phyloP scores from a whole-genome alignment of 92 coral and sea anemone species.

The Pocillopora meandrina region DNA sequence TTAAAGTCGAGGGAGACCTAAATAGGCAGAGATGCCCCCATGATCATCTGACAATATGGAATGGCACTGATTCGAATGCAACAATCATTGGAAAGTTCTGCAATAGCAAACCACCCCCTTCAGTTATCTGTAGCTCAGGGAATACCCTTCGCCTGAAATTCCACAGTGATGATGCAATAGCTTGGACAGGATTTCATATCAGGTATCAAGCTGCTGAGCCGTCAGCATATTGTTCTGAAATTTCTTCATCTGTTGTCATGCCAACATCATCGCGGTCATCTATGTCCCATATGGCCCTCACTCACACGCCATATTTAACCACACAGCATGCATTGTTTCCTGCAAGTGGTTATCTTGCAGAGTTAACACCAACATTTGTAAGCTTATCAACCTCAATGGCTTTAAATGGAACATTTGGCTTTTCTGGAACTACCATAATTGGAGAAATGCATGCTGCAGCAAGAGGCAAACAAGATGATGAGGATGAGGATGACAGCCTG shows the following conservation, averaged over 20 bases:
- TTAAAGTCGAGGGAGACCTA: constrained; percentile 74
- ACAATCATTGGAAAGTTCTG: constrained; percentile 75
- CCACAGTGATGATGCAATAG: constrained; percentile 74
- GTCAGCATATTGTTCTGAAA: constrained; percentile 53
- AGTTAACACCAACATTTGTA: neutral
- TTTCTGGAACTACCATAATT: neutral
- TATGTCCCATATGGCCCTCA: constrained; percentile 1
- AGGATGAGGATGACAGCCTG: constrained; percentile 57
- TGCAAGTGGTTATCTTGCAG: constrained; percentile 7
- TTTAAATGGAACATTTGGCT: constrained; percentile 20
- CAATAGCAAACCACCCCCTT: constrained; percentile 76
- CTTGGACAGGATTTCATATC: constrained; percentile 69
- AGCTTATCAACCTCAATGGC: neutral
- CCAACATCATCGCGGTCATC: constrained; percentile 50
- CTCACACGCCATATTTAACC: constrained; percentile 5
- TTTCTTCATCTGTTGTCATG: constrained; percentile 40
- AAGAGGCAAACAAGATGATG: constrained; percentile 8
- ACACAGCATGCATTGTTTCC: constrained; percentile 24
- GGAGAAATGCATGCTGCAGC: constrained; percentile 32
- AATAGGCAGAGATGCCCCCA: constrained; percentile 62
- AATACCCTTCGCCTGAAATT: constrained; percentile 58
- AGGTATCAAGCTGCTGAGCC: constrained; percentile 61
- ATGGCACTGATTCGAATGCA: constrained; percentile 59
- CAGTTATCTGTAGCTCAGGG: constrained; percentile 67
- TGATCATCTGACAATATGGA: constrained; percentile 71